Base-by-base conservation (phyloP, 2,797 vertebrate species). In the Ciconia nigra region DNA sequence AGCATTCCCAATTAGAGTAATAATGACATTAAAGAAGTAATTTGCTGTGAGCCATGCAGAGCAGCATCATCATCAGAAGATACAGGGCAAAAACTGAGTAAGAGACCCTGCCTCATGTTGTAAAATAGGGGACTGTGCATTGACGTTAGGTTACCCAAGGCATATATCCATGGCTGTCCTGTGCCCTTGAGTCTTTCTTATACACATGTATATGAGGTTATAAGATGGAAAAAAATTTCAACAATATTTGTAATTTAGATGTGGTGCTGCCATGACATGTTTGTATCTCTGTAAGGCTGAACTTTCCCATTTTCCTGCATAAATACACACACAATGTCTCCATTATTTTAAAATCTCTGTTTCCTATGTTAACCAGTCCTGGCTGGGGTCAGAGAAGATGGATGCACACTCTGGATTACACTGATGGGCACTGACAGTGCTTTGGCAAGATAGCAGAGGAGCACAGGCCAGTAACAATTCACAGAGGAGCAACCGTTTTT, bases 11-110 rank as follows among this genome's bases (percentile, higher is more conserved):
- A 1, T 39, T 57, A 70, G 21, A 63, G 25, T 13, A 79, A 61
- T 14, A 90, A 82, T 44, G 55, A 31, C 22, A 8, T 28, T 21
- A 87, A 81, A 55, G 21, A 37, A 84, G 13, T 76, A 0, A 47
- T 78, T 89, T 82, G 41, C 59, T 72, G 35, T 65, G 13, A 94
- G 55, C 70, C 51, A 29, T 44, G 44, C 19, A 54, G 58, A 83
- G 41, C 16, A 47, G 5, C 9, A 41, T 13, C 35, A 55, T 2
- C 44, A 83, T 0, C 26, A 54, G 33, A 76, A 12, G 14, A 44
- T 21, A 42, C 0, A 18, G 28, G 31, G 11, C 4, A 4, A 37
- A 54, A 81, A 14, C 1, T 0, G 0, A 58, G 5, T 21, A 51
- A 67, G 8, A 42, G 18, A 35, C 16, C 14, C n/a, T 72, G 54